Conservation (phyloP, 2,888 invertebrate genomes). For the Myopa testacea region DNA sequence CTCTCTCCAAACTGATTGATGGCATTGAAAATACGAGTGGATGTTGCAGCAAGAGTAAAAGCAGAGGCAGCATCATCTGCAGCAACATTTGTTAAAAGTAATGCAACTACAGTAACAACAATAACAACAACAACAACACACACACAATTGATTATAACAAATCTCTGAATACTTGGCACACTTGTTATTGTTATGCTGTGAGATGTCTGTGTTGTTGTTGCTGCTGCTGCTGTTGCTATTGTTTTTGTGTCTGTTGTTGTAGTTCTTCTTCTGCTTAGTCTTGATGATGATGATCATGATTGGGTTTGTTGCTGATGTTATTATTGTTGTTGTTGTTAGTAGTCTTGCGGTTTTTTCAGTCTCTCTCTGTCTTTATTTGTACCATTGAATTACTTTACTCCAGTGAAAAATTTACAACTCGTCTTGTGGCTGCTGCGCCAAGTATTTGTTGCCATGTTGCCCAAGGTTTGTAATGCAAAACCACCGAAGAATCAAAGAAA, state of each 20-base stretch:
- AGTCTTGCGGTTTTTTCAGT: neutral
- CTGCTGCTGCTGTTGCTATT: neutral
- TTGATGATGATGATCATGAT: neutral
- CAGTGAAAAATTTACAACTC: neutral
- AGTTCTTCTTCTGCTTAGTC: neutral
- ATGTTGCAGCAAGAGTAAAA: neutral
- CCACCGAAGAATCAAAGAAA: neutral
- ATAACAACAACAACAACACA: constrained; percentile 7
- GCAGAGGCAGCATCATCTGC: neutral
- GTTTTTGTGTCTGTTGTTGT: neutral
- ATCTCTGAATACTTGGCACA: constrained; percentile 21
- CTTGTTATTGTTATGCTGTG: constrained; percentile 20
- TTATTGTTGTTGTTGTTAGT: neutral
- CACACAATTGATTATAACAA: constrained; percentile 8
- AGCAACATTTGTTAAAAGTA: neutral
- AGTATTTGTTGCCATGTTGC: neutral
- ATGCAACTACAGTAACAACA: constrained; percentile 15
- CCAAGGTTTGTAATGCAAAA: neutral
- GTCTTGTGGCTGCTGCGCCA: neutral
- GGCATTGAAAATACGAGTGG: constrained; percentile 32
- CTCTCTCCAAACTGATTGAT: constrained; percentile 10
- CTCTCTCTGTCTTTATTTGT: too few species aligned
- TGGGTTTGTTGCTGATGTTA: neutral
- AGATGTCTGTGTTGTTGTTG: neutral
- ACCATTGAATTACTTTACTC: neutral